These are phyloP conservation scores for Cinclus mexicanus DNA, from an alignment of 2,113 vertebrate genomes.

Conservation along the genomic window DNA sequence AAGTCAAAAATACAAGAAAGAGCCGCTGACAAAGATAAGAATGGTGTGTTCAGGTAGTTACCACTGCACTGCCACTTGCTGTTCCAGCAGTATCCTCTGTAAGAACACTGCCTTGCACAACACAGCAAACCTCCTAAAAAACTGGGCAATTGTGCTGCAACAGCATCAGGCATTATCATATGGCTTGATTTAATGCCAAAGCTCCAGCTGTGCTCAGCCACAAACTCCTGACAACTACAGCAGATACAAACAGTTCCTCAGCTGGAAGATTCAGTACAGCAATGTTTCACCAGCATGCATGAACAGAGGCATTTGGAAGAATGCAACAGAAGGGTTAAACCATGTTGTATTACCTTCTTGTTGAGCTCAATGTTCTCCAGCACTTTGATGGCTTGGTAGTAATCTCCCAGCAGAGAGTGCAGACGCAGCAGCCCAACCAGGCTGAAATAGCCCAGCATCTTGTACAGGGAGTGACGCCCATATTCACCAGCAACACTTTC, in stretches of 20 bases:
- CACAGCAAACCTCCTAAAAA: background rate
- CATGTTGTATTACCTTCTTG: constrained; percentile 85
- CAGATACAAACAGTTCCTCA: background rate
- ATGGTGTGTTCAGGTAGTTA: background rate
- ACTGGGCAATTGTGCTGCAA: background rate
- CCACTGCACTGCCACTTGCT: background rate
- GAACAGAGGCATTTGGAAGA: background rate
- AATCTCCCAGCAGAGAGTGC: constrained; percentile 95
- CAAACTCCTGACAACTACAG: background rate
- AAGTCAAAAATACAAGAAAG: background rate
- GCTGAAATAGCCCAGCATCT: constrained; percentile 99
- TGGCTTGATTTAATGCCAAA: background rate
- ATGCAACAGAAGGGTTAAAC: background rate
- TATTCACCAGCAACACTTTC: constrained; percentile 99
- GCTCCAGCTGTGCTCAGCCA: background rate
- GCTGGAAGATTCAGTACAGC: background rate
- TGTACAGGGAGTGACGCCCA: constrained; percentile 95
- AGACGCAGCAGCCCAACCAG: constrained; percentile 93
- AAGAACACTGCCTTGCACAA: background rate
- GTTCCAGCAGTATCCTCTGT: background rate
- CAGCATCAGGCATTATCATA: background rate
- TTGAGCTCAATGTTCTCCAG: constrained; percentile 99
- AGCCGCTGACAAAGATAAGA: background rate
- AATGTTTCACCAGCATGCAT: background rate
- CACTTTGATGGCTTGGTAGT: constrained; percentile 99